phyloP scores from a whole-genome alignment of 2,888 invertebrate species.

The Siphlonurus alternatus region DNA sequence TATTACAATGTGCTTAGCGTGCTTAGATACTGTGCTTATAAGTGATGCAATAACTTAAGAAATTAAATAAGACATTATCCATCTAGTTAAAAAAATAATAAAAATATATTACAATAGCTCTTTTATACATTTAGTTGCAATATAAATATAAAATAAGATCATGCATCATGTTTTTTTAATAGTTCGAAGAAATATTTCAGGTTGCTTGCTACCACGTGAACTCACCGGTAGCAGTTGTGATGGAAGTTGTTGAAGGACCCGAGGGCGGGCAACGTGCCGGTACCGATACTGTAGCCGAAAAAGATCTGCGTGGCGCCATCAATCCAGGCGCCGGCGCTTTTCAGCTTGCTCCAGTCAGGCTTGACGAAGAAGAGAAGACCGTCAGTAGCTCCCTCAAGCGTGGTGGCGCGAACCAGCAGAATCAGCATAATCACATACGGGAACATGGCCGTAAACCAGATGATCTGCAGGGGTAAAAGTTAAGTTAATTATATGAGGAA shows the following conservation, averaged over 20 bases:
- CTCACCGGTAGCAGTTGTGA: conserved; percentile 54
- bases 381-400: conserved; percentile 42
- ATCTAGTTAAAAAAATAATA: too few species aligned
- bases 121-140: too few species aligned
- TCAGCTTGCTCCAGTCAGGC: conserved; percentile 37
- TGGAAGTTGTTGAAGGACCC: conserved; percentile 62
- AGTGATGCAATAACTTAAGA: too few species aligned
- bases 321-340: conserved; percentile 44
- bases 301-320: conserved; percentile 64
- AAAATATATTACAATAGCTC: too few species aligned
- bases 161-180: too few species aligned
- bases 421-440: conserved; percentile 52
- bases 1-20: too few species aligned
- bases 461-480: conserved; percentile 29
- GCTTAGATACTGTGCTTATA: too few species aligned
- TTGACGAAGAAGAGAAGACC: conserved; percentile 51
- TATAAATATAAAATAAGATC: too few species aligned
- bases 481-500: too few species aligned
- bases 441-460: conserved; percentile 61
- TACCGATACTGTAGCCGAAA: conserved; percentile 61
- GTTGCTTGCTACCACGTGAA: too few species aligned
- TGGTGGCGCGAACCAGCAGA: conserved; percentile 45
- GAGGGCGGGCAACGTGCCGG: conserved; percentile 53
- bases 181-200: too few species aligned
- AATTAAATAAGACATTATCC: too few species aligned